A percentile compares a stretch with the other conserved stretches of the same genome.
These are phyloP conservation scores for Sabatieria punctata DNA, from an alignment of 2,888 invertebrate genomes.

Conservation along the genomic window DNA sequence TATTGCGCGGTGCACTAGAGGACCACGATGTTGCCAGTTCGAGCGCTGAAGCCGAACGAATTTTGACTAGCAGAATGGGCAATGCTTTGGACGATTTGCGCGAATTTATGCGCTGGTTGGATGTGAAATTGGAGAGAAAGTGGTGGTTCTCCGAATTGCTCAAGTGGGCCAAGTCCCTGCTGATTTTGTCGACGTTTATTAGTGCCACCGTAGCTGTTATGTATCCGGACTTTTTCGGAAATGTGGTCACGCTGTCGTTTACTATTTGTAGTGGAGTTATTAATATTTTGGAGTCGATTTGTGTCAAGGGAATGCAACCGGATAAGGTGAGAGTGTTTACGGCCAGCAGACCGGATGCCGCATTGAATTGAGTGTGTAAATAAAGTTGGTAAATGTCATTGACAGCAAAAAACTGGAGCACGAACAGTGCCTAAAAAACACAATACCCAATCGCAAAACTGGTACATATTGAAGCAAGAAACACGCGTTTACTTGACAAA, in stretches of 20 bases:
- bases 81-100: neutral
- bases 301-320: neutral
- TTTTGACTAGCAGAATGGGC: neutral
- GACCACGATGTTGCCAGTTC: neutral
- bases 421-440: too few species aligned
- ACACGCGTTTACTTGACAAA: too few species aligned
- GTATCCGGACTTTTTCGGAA: neutral
- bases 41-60: neutral
- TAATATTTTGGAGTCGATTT: neutral
- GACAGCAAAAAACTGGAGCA: too few species aligned
- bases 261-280: neutral
- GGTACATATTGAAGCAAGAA: too few species aligned
- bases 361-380: too few species aligned
- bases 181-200: neutral
- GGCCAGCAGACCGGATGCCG: too few species aligned
- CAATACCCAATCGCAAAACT: too few species aligned
- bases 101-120: slow-evolving; percentile 1
- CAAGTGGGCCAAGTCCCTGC: neutral
- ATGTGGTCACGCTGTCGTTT: neutral
- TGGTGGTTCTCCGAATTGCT: neutral
- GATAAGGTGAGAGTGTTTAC: too few species aligned
- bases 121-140: neutral
- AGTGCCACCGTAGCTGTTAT: neutral
- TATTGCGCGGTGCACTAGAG: neutral
- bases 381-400: too few species aligned